Evolutionary conservation across 2,113 vertebrate species (phyloP).

Genomic region (Rhabdornis inornatus): DNA sequence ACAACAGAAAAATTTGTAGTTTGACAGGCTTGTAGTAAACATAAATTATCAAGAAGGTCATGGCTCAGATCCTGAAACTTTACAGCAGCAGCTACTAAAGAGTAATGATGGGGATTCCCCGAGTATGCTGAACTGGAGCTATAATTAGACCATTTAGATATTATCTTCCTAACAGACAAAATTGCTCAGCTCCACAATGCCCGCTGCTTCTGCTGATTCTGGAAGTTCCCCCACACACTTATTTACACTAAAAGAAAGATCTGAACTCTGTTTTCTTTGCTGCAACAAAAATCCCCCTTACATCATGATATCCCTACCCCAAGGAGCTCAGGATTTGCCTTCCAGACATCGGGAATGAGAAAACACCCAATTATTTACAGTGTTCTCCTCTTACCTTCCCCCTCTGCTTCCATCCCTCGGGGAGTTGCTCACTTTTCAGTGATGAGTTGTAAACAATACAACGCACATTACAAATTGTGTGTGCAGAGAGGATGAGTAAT

Average conservation of each 20-base stretch:
- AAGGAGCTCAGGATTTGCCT: not conserved
- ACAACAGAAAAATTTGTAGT: not conserved
- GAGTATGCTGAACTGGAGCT: not conserved
- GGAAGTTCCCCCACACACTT: not conserved
- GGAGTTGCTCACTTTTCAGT: not conserved
- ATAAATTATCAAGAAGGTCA: not conserved
- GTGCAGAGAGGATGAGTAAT: not conserved
- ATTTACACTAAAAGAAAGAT: not conserved
- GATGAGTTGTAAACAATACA: not conserved
- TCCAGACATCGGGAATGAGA: not conserved
- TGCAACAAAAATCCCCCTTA: not conserved
- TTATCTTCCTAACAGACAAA: slow-evolving; percentile 38
- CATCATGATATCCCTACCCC: not conserved
- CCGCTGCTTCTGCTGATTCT: not conserved
- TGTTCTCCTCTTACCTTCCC: not conserved
- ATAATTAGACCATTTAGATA: slow-evolving; percentile 54
- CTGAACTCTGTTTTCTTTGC: not conserved
- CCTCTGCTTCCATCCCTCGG: not conserved
- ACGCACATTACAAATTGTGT: not conserved
- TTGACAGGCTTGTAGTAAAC: slow-evolving; percentile 28
- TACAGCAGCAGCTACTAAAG: not conserved
- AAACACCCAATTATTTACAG: not conserved
- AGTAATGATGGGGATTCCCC: slow-evolving; percentile 49
- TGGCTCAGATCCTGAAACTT: not conserved
- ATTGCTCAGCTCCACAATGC: not conserved